Conservation (phyloP, 2,888 invertebrate genomes). For the Saturnia japonica region DNA sequence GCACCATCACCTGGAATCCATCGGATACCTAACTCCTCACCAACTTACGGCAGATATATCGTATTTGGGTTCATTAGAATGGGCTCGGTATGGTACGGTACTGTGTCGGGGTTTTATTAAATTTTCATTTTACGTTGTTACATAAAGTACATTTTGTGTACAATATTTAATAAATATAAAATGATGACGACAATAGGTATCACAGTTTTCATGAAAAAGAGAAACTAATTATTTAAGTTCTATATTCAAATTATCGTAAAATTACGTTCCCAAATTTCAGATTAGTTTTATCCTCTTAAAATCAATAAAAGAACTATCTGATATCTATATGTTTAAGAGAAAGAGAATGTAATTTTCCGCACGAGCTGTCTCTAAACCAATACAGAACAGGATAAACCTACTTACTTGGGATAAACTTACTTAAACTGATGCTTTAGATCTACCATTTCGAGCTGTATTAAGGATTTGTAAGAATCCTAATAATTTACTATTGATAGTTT, state of each 20-base stretch:
- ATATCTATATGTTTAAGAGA: slow-evolving; percentile 33
- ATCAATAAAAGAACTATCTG: not conserved
- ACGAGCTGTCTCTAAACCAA: slow-evolving; percentile 55
- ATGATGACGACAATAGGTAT: not conserved
- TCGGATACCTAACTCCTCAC: too few relatives aligned
- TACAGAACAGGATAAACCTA: slow-evolving; percentile 55
- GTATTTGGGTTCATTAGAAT: too few relatives aligned
- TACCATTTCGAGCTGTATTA: slow-evolving; percentile 38
- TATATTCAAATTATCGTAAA: not conserved
- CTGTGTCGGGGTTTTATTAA: too few relatives aligned
- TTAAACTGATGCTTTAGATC: slow-evolving; percentile 52
- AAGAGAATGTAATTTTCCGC: slow-evolving; percentile 59
- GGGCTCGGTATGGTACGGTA: too few relatives aligned
- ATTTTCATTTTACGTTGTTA: too few relatives aligned
- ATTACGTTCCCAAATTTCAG: not conserved
- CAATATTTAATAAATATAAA: too few relatives aligned
- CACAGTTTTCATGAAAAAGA: not conserved
- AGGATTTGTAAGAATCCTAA: slow-evolving; percentile 38
- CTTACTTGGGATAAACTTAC: slow-evolving; percentile 54
- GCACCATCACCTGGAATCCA: too few relatives aligned
- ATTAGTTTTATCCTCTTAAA: not conserved
- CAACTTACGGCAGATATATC: too few relatives aligned
- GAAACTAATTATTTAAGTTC: not conserved
- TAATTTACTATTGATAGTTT: slow-evolving; percentile 30
- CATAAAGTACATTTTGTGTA: too few relatives aligned